Evolutionary conservation across 2,888 invertebrate genomes (phyloP).

Genomic region (Serripes groenlandicus): DNA sequence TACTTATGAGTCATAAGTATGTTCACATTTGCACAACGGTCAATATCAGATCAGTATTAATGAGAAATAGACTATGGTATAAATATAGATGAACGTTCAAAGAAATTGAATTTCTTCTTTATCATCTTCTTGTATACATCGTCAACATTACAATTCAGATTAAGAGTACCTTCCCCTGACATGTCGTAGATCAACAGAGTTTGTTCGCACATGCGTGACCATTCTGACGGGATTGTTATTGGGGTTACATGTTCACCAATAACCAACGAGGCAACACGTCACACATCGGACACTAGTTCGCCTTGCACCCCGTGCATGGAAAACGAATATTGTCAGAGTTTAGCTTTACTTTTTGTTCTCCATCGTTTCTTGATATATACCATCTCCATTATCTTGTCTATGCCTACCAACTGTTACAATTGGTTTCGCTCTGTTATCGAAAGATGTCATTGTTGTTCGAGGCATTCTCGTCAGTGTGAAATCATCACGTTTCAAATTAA

Average conservation of each 20-base stretch:
- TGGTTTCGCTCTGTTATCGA: constrained; percentile 48
- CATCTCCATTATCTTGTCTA: no score
- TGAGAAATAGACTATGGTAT: no score
- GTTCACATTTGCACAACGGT: no score
- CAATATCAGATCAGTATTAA: no score
- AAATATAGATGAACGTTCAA: no score
- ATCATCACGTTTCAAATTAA: constrained; percentile 75
- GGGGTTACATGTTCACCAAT: constrained; percentile 29
- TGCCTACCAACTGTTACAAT: neutral
- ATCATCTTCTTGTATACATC: no score
- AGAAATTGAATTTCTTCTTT: no score
- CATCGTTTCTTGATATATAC: neutral
- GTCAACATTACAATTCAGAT: constrained; percentile 35
- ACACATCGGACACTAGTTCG: constrained; percentile 29
- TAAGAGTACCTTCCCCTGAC: constrained; percentile 27
- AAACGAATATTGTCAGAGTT: constrained; percentile 62
- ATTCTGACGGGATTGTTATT: no score
- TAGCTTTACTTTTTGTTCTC: constrained; percentile 9
- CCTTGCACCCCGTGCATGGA: constrained; percentile 72
- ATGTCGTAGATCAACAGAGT: constrained; percentile 24
- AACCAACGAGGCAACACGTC: constrained; percentile 11
- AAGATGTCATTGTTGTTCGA: constrained; percentile 72
- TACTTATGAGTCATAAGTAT: no score
- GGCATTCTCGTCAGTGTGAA: constrained; percentile 78
- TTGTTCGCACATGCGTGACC: constrained; percentile 23